Conservation (phyloP, 2,113 vertebrate genomes). For the Thryonomys swinderianus region DNA sequence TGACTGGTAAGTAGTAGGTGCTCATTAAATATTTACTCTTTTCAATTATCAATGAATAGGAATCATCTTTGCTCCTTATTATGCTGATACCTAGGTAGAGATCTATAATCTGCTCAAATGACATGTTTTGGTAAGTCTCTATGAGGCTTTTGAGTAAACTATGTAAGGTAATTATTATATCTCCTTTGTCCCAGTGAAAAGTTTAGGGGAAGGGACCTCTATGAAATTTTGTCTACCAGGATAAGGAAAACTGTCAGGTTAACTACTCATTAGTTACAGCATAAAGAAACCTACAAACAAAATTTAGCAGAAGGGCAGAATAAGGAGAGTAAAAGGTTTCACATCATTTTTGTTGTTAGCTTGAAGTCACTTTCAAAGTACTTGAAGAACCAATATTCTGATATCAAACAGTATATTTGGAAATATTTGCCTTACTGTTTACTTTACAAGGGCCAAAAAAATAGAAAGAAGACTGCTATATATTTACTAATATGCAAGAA, state of each 20-base stretch:
- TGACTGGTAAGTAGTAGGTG: not conserved
- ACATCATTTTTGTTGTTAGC: not conserved
- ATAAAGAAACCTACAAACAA: not conserved
- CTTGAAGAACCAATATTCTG: not conserved
- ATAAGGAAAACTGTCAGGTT: not conserved
- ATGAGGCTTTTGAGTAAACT: not conserved
- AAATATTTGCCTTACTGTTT: not conserved
- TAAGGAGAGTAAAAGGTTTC: not conserved
- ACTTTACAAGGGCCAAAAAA: not conserved
- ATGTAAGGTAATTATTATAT: not conserved
- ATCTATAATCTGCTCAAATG: not conserved
- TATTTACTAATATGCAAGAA: not conserved
- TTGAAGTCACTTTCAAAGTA: not conserved
- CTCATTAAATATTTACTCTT: not conserved
- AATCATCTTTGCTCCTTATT: not conserved
- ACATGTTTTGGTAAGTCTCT: not conserved
- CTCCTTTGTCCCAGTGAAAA: not conserved
- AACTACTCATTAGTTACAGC: not conserved
- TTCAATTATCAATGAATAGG: not conserved
- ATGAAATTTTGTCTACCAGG: not conserved
- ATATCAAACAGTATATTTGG: not conserved
- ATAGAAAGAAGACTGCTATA: not conserved
- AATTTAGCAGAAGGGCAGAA: not conserved
- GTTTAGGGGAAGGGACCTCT: not conserved
- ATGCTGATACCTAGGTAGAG: not conserved